These are phyloP conservation scores for Polia nebulosa DNA, from an alignment of 2,888 invertebrate species.

Conservation along the genomic window DNA sequence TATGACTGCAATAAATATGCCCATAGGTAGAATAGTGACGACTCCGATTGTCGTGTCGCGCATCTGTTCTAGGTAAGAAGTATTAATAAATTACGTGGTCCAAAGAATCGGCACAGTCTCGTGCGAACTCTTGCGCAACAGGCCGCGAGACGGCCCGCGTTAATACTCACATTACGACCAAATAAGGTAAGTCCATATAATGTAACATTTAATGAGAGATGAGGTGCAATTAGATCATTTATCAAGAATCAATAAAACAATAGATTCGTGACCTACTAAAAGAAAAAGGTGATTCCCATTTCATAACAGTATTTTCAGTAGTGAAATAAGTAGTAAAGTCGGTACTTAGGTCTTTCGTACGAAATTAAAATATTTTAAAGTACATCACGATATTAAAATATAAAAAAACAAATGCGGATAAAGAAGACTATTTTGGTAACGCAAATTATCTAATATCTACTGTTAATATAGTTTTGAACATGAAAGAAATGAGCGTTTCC, in stretches of 20 bases:
- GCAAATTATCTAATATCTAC: too few relatives aligned
- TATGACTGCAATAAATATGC: slow-evolving; percentile 56
- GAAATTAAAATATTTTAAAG: background rate
- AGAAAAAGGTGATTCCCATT: background rate
- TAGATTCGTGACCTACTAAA: background rate
- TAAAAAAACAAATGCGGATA: background rate
- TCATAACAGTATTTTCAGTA: background rate
- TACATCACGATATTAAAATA: background rate
- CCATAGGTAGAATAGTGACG: slow-evolving; percentile 58
- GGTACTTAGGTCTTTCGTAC: too few relatives aligned
- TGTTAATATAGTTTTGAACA: too few relatives aligned
- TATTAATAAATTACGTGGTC: slow-evolving; percentile 88
- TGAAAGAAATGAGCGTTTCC: too few relatives aligned
- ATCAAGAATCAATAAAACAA: background rate
- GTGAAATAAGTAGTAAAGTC: too few relatives aligned
- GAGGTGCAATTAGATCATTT: background rate
- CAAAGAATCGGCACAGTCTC: slow-evolving; percentile 86
- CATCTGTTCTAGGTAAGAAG: slow-evolving; percentile 74
- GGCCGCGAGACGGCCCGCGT: slow-evolving; percentile 75
- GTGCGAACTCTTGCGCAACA: slow-evolving; percentile 87
- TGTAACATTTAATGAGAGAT: slow-evolving; percentile 16
- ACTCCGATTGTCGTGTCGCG: slow-evolving; percentile 48
- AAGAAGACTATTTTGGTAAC: background rate
- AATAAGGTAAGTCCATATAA: slow-evolving; percentile 66
- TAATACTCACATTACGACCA: slow-evolving; percentile 48